Conservation (phyloP, 2,113 vertebrate species). For the Opisthocomus hoazin region DNA sequence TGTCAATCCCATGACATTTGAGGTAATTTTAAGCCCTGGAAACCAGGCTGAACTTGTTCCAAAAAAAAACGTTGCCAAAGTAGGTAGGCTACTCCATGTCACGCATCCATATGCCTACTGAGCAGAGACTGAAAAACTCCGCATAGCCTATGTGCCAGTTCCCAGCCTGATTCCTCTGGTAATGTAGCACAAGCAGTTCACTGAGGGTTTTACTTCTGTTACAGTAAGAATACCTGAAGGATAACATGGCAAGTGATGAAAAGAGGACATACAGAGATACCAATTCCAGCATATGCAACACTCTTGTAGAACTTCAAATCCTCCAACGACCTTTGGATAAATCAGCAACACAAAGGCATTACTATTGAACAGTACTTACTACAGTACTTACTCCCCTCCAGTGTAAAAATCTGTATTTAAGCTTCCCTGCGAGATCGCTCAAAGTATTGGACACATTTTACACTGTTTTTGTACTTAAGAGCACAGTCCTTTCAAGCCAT, state of each 20-base stretch:
- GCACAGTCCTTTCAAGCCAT: neutral
- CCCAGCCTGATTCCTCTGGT: neutral
- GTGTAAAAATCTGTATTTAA: neutral
- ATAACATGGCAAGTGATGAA: neutral
- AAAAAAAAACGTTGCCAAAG: neutral
- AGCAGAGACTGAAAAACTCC: neutral
- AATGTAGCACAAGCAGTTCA: fast-evolving
- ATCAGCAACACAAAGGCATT: neutral
- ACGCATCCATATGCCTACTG: neutral
- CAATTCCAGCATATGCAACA: neutral
- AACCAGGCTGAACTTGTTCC: neutral
- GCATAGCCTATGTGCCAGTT: neutral
- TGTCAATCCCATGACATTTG: neutral
- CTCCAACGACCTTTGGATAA: neutral
- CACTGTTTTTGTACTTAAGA: neutral
- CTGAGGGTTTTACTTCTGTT: neutral
- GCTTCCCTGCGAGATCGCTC: neutral
- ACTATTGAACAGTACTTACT: neutral
- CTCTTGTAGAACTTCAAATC: neutral
- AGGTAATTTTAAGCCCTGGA: neutral
- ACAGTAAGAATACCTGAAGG: neutral
- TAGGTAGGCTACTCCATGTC: neutral
- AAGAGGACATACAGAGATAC: neutral
- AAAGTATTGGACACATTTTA: neutral
- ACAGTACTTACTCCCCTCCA: neutral